A percentile compares a stretch with the other conserved stretches of the same genome.
Conservation (phyloP, 2,888 invertebrate genomes). For the Mechanitis messenoides region DNA sequence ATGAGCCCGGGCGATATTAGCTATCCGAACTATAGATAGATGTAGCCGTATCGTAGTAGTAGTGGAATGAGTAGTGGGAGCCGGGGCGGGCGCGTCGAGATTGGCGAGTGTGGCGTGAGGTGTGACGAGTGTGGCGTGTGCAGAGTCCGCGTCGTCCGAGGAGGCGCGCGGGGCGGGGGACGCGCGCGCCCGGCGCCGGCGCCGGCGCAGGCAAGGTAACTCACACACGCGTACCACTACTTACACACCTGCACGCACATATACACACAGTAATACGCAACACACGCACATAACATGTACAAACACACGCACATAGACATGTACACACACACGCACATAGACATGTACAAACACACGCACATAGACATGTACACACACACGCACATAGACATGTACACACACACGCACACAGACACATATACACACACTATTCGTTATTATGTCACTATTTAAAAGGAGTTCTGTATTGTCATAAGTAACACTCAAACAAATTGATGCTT, state of each 20-base stretch:
- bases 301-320: constrained; percentile 13
- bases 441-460: too few species aligned
- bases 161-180: constrained; percentile 39
- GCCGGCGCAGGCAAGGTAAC: constrained; percentile 48
- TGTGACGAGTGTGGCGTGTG: constrained; percentile 64
- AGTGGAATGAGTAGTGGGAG: constrained; percentile 9
- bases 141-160: constrained; percentile 68
- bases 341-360: background rate
- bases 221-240: constrained; percentile 8
- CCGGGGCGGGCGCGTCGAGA: constrained; percentile 14
- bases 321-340: background rate
- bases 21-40: background rate
- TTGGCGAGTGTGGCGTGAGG: constrained; percentile 11
- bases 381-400: constrained; percentile 11
- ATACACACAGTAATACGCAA: constrained; percentile 14
- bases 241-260: constrained; percentile 7
- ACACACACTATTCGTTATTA: too few species aligned
- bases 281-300: constrained; percentile 10
- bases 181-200: constrained; percentile 44
- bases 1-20: background rate
- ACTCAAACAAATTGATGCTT: constrained; percentile 1
- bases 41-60: background rate
- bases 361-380: constrained; percentile 6
- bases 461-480: background rate
- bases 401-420: constrained; percentile 6